Conservation (phyloP, 2,888 invertebrate genomes). For the Drosophila longiperda region DNA sequence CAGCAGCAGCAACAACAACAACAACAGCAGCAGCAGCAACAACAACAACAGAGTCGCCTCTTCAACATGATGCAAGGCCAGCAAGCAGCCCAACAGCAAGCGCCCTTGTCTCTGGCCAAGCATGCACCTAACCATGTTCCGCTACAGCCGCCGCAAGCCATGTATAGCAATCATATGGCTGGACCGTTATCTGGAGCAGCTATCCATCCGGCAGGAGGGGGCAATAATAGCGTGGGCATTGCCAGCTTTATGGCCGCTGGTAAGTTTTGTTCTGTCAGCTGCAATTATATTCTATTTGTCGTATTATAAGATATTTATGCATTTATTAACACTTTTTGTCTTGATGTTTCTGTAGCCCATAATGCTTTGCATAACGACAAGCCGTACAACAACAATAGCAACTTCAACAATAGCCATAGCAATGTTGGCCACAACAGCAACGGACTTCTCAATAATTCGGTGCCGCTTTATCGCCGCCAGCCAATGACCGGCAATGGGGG, state of each 20-base stretch:
- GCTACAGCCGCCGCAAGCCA: slow-evolving; percentile 47
- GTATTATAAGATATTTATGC: not conserved
- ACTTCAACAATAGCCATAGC: slow-evolving; percentile 63
- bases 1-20: slow-evolving; percentile 48
- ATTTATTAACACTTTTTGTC: not conserved
- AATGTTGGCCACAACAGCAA: slow-evolving; percentile 51
- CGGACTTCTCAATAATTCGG: slow-evolving; percentile 78
- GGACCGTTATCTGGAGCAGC: slow-evolving; percentile 40
- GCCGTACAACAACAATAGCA: slow-evolving; percentile 50
- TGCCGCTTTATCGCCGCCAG: slow-evolving; percentile 86
- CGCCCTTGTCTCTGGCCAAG: slow-evolving; percentile 39
- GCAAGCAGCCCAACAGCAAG: slow-evolving; percentile 45
- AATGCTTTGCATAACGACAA: slow-evolving; percentile 65
- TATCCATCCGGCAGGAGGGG: slow-evolving; percentile 32
- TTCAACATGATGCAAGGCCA: slow-evolving; percentile 70
- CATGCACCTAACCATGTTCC: slow-evolving; percentile 44
- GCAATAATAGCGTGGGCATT: slow-evolving; percentile 32
- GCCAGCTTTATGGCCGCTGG: slow-evolving; percentile 72
- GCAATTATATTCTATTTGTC: too few relatives aligned
- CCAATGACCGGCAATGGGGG: slow-evolving; percentile 82
- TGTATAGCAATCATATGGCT: slow-evolving; percentile 55
- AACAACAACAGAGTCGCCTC: slow-evolving; percentile 60
- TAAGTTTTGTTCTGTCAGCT: slow-evolving; percentile 46
- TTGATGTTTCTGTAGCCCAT: slow-evolving; percentile 28
- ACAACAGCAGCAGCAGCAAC: slow-evolving; percentile 19